Base-by-base conservation (phyloP, 2,797 vertebrate genomes). In the Acanthopagrus latus region DNA sequence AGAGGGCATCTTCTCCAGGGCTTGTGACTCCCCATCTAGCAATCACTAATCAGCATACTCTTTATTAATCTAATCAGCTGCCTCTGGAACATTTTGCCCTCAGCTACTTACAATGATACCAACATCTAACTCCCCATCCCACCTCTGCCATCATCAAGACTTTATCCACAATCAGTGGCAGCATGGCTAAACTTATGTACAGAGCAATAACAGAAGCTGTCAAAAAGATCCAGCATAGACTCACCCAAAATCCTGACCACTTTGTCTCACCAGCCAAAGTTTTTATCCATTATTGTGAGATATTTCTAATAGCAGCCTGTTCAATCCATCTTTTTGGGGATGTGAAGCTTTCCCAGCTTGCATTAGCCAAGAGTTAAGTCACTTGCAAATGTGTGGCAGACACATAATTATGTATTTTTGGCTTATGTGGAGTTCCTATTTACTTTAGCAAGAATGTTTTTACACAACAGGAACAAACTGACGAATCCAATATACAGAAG, bases 51-150 rank as follows among this genome's bases (percentile, higher is more conserved):
- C 72, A 76, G 25, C 27, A 4, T 43, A 57, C 3, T 64, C 16
- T 65, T 76, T 64, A 77, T 83, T 69, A 81, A 79, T 71, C 75
- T 64, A 85, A 80, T 84, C 79, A 83, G 68, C 57, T 78, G 82
- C 57, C 67, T 80, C 76, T 64, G 68, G 78, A 54, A 56, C 55
- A 70, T 25, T 51, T 59, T 80, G 68, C 67, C 38, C 64, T 13
- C 27, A 64, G 65, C 62, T 78, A 23, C 43, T 55, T 13, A 43
- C 8, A 8, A 21, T 58, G n/a, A 20, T 81, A 80, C 80, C 73
- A 83, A 75, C 60, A 66, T 70, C 44, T 58, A 73, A 70, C 52
- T 64, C 64, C 58, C 25, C 2, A 0, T 25, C n/a, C 18, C 29
- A 25, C 47, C n/a, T 18, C 47, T 60, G 60, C 66, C 69, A 63